phyloP scores from a whole-genome alignment of 2,888 invertebrate genomes.

The Netelia inedita region DNA sequence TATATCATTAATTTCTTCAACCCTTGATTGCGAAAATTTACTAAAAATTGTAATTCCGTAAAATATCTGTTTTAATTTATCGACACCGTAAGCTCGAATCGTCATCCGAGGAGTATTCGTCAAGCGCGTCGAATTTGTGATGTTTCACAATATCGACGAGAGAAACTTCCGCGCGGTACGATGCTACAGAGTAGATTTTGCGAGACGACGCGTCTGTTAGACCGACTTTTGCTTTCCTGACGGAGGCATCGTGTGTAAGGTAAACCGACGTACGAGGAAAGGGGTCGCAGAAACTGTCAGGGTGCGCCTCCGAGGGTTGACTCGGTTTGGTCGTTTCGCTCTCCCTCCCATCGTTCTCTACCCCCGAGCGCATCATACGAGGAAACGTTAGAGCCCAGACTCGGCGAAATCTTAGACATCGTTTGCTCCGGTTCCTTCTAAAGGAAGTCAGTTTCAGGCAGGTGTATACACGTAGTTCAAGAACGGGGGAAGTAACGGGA shows the following conservation, averaged over 20 bases:
- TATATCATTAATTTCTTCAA: no score
- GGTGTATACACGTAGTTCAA: conserved; percentile 25
- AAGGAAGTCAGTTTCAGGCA: conserved; percentile 41
- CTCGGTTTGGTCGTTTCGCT: conserved; percentile 1
- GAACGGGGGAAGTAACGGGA: neutral
- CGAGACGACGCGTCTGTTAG: neutral
- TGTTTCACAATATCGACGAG: neutral
- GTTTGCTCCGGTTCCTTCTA: neutral
- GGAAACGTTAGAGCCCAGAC: conserved; percentile 32
- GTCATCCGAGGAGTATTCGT: neutral
- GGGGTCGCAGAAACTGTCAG: neutral
- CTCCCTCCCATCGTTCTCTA: neutral
- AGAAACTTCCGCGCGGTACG: neutral
- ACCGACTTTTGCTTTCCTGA: neutral
- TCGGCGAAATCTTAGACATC: conserved; percentile 14
- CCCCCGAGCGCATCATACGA: conserved; percentile 1
- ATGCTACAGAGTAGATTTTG: neutral
- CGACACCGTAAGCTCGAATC: neutral
- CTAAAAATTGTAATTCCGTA: neutral
- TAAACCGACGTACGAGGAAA: neutral
- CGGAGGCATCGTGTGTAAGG: neutral
- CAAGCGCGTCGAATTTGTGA: neutral
- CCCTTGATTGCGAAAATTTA: no score
- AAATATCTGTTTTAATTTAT: neutral
- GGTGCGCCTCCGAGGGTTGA: conserved; percentile 26